Evolutionary conservation across 2,888 invertebrate species (phyloP).

Genomic region (Clepsis dumicolana): DNA sequence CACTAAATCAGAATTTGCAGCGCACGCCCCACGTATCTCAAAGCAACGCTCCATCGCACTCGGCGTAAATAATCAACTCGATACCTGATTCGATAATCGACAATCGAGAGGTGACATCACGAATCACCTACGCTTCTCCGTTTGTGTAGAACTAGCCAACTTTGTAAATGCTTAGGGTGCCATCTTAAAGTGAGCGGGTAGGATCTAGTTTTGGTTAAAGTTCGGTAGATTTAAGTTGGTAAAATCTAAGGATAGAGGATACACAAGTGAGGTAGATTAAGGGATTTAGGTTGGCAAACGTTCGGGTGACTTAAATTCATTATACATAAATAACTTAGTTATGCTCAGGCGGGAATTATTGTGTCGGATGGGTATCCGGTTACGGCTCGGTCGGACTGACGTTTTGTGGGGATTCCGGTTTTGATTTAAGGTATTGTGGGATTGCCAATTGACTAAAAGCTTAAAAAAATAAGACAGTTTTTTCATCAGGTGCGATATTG

Average conservation of each 20-base stretch:
- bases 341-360: constrained; percentile 28
- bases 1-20: constrained; percentile 30
- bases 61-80: constrained; percentile 66
- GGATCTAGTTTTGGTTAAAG: constrained; percentile 45
- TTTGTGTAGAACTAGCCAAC: constrained; percentile 52
- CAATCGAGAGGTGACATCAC: constrained; percentile 65
- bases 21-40: constrained; percentile 29
- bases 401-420: neutral
- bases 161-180: constrained; percentile 44
- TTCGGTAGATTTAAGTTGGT: constrained; percentile 52
- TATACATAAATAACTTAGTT: constrained; percentile 44
- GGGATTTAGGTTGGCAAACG: constrained; percentile 61
- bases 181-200: constrained; percentile 44
- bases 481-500: too few relatives aligned
- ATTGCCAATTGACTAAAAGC: neutral
- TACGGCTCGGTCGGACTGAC: neutral
- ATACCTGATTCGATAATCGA: constrained; percentile 62
- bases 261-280: constrained; percentile 62
- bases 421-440: neutral
- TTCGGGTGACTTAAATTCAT: constrained; percentile 57
- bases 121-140: constrained; percentile 63
- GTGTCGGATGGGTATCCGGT: constrained; percentile 3
- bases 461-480: too few relatives aligned
- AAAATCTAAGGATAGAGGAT: constrained; percentile 60
- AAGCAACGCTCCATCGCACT: constrained; percentile 56